These are phyloP conservation scores for Enteromius treurensis DNA, from an alignment of 2,797 vertebrate genomes.

Conservation along the genomic window DNA sequence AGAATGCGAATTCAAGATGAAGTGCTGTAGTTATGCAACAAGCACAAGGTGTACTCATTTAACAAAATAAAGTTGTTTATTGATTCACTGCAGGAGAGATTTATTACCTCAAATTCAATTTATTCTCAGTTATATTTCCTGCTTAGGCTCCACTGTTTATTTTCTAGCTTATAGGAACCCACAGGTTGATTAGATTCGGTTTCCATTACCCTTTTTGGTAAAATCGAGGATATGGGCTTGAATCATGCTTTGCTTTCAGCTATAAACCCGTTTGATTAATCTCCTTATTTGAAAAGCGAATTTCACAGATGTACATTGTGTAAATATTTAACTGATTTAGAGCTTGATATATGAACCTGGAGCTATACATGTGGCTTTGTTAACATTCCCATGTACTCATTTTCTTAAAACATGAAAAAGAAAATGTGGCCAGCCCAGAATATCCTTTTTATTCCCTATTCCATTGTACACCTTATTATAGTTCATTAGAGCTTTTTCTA, in stretches of 20 bases:
- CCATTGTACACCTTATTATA: conserved; percentile 27
- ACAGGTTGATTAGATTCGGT: conserved; percentile 8
- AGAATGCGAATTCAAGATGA: background rate
- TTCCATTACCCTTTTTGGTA: background rate
- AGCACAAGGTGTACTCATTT: conserved; percentile 20
- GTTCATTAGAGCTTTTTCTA: conserved; percentile 9
- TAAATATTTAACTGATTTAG: conserved; percentile 24
- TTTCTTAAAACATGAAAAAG: conserved; percentile 12
- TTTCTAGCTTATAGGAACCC: background rate
- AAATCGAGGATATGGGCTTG: background rate
- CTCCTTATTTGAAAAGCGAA: conserved; percentile 17
- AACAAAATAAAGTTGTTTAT: conserved; percentile 2
- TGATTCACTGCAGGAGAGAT: conserved; percentile 8
- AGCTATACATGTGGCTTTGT: background rate
- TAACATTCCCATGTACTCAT: conserved; percentile 23
- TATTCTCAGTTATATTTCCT: conserved; percentile 26
- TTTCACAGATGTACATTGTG: conserved; percentile 8
- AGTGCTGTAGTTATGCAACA: background rate
- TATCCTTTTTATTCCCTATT: conserved; percentile 21
- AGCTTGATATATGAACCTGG: background rate
- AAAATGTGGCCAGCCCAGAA: background rate
- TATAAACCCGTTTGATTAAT: conserved; percentile 10
- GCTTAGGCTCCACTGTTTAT: conserved; percentile 2
- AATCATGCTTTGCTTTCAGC: conserved; percentile 8
- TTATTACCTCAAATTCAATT: conserved; percentile 31